These are phyloP conservation scores for Encarsia formosa DNA, from an alignment of 2,888 invertebrate species.

Conservation along the genomic window DNA sequence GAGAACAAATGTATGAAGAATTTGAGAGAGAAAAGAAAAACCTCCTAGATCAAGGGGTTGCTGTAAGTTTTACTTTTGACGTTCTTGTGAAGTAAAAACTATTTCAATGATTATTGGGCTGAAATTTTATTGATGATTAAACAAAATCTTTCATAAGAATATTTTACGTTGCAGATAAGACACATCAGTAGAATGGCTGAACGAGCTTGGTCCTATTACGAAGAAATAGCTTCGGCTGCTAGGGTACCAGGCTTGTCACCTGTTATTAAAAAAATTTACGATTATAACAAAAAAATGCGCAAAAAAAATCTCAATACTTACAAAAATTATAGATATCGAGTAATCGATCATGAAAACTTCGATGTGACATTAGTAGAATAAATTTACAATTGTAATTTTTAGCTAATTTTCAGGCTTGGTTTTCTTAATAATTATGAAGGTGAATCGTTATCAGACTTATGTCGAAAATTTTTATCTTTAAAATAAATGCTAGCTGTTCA, in stretches of 20 bases:
- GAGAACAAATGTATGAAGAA: conserved; percentile 62
- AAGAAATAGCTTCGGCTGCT: conserved; percentile 43
- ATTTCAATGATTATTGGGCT: no score
- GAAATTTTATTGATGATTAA: background rate
- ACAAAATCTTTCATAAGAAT: background rate
- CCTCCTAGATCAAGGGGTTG: conserved; percentile 41
- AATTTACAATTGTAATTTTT: no score
- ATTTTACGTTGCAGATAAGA: conserved; percentile 34
- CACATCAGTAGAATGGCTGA: conserved; percentile 45
- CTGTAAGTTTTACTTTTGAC: conserved; percentile 32
- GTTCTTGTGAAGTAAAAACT: no score
- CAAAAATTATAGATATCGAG: conserved; percentile 46
- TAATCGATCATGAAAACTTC: conserved; percentile 44
- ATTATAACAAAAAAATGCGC: conserved; percentile 41
- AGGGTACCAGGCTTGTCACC: conserved; percentile 39
- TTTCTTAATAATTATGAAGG: no score
- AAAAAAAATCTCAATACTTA: conserved; percentile 42
- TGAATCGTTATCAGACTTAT: no score
- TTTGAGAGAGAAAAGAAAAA: conserved; percentile 60
- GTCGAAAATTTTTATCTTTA: no score
- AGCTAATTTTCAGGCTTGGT: no score
- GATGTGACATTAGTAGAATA: conserved; percentile 36
- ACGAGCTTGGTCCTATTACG: conserved; percentile 48
- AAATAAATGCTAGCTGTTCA: no score
- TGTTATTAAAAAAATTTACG: conserved; percentile 44